phyloP scores from a whole-genome alignment of 2,797 vertebrate species.

The Eidolon dupreanum region DNA sequence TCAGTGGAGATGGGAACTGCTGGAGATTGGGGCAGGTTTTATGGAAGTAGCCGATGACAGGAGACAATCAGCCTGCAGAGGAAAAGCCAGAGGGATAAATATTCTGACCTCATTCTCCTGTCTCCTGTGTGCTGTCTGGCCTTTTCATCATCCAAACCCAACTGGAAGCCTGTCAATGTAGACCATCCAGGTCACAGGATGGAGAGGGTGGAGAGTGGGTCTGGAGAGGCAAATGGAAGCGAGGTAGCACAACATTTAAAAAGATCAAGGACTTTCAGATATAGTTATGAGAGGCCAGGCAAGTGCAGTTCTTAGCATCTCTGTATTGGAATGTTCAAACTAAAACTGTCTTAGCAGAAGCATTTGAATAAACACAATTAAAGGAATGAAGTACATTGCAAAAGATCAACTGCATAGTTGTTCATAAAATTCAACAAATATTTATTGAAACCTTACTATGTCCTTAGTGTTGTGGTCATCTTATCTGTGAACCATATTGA shows the following conservation, averaged over 20 bases:
- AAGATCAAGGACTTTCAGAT: neutral
- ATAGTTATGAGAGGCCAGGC: neutral
- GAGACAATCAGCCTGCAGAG: neutral
- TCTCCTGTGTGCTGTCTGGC: neutral
- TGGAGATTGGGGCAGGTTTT: neutral
- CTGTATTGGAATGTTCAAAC: neutral
- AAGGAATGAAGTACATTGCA: neutral
- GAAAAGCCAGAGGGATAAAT: neutral
- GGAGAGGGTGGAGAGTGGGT: neutral
- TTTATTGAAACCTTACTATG: slow-evolving; percentile 17
- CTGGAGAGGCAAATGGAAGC: neutral
- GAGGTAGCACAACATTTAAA: neutral
- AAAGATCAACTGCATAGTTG: neutral
- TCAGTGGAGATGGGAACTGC: neutral
- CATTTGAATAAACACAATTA: slow-evolving; percentile 19
- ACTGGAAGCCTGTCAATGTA: neutral
- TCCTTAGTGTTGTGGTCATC: neutral
- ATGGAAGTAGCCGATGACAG: neutral
- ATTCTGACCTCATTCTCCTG: neutral
- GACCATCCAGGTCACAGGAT: neutral
- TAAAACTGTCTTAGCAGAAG: neutral
- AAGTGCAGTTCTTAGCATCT: neutral
- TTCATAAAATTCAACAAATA: slow-evolving; percentile 21
- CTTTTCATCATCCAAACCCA: neutral
- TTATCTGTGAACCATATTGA: neutral